Percentiles rank a stretch among this genome's conserved stretches.
Conservation (phyloP, 2,113 vertebrate species). For the Heterotilapia buettikoferi region DNA sequence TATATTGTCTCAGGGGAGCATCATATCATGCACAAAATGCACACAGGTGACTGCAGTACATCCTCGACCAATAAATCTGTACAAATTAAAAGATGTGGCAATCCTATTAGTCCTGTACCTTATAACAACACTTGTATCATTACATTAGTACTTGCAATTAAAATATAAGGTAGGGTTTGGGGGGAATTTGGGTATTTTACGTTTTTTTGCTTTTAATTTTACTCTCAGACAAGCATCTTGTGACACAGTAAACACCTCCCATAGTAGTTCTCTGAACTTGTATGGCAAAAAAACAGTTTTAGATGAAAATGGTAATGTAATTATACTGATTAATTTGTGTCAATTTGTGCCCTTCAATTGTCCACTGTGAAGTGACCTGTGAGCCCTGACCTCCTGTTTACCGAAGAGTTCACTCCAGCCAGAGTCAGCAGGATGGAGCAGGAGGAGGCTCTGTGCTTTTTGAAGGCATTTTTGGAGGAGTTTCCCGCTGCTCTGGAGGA, state of each 20-base stretch:
- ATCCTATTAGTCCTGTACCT: not conserved
- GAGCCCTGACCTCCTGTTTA: not conserved
- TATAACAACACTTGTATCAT: not conserved
- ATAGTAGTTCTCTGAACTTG: not conserved
- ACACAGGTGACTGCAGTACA: not conserved
- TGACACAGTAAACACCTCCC: not conserved
- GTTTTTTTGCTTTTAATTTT: not conserved
- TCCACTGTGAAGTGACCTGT: not conserved
- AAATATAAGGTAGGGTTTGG: not conserved
- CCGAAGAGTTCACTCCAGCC: not conserved
- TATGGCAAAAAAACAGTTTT: not conserved
- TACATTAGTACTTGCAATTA: not conserved
- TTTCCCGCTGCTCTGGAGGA: constrained; percentile 71
- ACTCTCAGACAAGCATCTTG: not conserved
- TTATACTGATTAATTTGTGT: not conserved
- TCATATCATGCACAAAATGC: not conserved
- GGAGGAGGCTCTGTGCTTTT: constrained; percentile 54
- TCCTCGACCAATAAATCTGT: not conserved
- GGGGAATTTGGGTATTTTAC: not conserved
- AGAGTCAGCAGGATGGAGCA: constrained; percentile 39
- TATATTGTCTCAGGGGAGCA: not conserved
- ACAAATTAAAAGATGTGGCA: not conserved
- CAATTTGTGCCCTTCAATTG: not conserved
- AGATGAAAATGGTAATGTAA: not conserved
- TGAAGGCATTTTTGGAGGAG: constrained; percentile 71